Evolutionary conservation across 2,113 vertebrate species (phyloP), one percentile per base, ranked within the genome.

Genomic region (Triplophysa rosa): DNA sequence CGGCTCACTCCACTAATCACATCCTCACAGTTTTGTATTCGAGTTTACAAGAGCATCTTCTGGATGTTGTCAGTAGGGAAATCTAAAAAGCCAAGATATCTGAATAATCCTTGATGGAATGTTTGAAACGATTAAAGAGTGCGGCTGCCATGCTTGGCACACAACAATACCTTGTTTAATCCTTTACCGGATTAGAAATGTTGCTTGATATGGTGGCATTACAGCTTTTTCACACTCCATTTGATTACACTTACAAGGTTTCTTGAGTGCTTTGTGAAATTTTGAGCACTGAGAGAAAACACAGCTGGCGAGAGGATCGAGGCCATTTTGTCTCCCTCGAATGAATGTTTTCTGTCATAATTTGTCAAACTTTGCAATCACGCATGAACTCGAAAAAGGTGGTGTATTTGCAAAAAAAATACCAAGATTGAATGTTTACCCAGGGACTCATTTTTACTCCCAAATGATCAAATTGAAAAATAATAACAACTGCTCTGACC

Each of bases 101-200:
- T 64, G 63, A 84, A 83, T 85, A 88, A 83, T 78, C 82, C 83
- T 81, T 71, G 64, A 81, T 80, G 59, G 85, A 87, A 87, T 84
- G 89, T 87, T 86, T 86, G 56, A 84, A 79, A 81, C 77, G 84
- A 89, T 88, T 88, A 83, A 88, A 84, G 83, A 26, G 52, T 70
- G 72, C 67, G 80, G 37, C 78, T 77, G 73, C 68, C 70, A 78
- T 72, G 82, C 71, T 85, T 87, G 83, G 82, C 82, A 87, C 85
- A 90, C 71, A 87, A 87, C 84, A 85, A 79, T 42, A 71, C 61
- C 77, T 69, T 77, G 80, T 90, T 88, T 85, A 84, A 86, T 84
- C 83, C 64, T 79, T 61, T 47, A n/a, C 71, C 37, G 78, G 82
- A 84, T 87, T 83, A 87, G 84, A 74, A 85, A 76, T 67, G 23